These are phyloP conservation scores for Rhaphigaster nebulosa DNA, from an alignment of 2,888 invertebrate species.

Conservation along the genomic window DNA sequence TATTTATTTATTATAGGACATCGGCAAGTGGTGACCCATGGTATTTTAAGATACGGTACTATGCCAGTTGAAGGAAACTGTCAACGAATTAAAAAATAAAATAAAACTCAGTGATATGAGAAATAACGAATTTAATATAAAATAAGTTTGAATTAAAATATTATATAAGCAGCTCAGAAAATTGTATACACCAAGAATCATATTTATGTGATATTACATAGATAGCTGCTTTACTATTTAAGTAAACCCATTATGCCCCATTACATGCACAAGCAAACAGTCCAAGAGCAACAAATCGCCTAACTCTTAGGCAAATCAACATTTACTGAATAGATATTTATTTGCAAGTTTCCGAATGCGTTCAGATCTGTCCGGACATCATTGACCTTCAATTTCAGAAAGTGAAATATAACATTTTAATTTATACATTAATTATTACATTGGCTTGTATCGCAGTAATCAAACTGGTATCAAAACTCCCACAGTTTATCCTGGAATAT, in stretches of 20 bases:
- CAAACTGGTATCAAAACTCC: not conserved
- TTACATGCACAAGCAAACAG: not conserved
- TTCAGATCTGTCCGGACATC: not conserved
- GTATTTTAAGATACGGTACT: no score
- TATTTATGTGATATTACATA: no score
- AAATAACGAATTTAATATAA: no score
- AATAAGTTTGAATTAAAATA: no score
- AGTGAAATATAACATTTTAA: not conserved
- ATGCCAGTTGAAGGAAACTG: no score
- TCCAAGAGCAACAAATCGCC: not conserved
- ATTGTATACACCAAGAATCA: no score
- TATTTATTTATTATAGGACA: no score
- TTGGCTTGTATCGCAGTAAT: not conserved
- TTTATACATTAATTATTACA: not conserved
- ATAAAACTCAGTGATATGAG: no score
- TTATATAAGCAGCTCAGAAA: no score
- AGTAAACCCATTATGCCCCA: not conserved
- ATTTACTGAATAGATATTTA: not conserved
- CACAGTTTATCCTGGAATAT: not conserved
- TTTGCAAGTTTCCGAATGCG: not conserved
- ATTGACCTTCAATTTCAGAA: not conserved
- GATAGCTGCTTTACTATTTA: not conserved
- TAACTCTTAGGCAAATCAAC: not conserved
- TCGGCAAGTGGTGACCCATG: no score
- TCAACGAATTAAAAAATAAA: no score